A percentile compares a stretch with the other conserved stretches of the same genome.
These are phyloP conservation scores for Pica pica DNA, from an alignment of 2,113 vertebrate species.

Conservation along the genomic window DNA sequence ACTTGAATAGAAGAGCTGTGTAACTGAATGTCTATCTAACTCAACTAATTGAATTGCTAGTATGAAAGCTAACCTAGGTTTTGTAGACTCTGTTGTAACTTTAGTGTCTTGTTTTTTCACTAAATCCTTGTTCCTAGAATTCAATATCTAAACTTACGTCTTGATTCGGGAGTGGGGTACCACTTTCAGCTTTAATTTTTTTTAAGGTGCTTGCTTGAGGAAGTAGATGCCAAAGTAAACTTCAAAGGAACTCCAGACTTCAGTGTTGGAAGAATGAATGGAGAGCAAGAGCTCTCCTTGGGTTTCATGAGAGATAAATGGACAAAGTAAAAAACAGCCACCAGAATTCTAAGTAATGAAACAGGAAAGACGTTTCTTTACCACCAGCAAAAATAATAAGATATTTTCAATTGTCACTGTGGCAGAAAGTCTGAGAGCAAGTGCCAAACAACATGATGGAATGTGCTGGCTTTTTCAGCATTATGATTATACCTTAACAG, in stretches of 20 bases:
- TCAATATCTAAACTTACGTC: slow-evolving; percentile 33
- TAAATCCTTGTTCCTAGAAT: slow-evolving; percentile 58
- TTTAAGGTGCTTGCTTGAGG: slow-evolving; percentile 66
- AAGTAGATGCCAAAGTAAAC: slow-evolving; percentile 66
- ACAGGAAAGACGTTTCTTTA: slow-evolving; percentile 2
- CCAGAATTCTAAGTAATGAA: not conserved
- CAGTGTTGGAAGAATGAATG: slow-evolving; percentile 17
- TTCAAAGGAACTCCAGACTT: slow-evolving; percentile 43
- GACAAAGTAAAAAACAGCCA: not conserved
- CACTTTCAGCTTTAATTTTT: slow-evolving; percentile 51
- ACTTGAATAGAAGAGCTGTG: slow-evolving; percentile 64
- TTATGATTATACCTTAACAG: not conserved
- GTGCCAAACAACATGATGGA: not conserved
- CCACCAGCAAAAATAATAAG: not conserved
- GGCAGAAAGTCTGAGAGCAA: slow-evolving; percentile 56
- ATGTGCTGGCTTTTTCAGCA: slow-evolving; percentile 11
- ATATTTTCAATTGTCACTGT: not conserved
- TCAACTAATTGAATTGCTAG: slow-evolving; percentile 58
- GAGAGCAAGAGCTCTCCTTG: slow-evolving; percentile 18
- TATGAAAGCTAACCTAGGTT: slow-evolving; percentile 66
- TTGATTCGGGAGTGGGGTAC: slow-evolving; percentile 53
- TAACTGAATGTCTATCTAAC: slow-evolving; percentile 64
- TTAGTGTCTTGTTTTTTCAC: slow-evolving; percentile 65
- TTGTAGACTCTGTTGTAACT: slow-evolving; percentile 63
- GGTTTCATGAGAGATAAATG: slow-evolving; percentile 56